A percentile compares a stretch with the other conserved stretches of the same genome.
These are phyloP conservation scores for Alectoris magna DNA, from an alignment of 2,797 vertebrate species.

Conservation along the genomic window DNA sequence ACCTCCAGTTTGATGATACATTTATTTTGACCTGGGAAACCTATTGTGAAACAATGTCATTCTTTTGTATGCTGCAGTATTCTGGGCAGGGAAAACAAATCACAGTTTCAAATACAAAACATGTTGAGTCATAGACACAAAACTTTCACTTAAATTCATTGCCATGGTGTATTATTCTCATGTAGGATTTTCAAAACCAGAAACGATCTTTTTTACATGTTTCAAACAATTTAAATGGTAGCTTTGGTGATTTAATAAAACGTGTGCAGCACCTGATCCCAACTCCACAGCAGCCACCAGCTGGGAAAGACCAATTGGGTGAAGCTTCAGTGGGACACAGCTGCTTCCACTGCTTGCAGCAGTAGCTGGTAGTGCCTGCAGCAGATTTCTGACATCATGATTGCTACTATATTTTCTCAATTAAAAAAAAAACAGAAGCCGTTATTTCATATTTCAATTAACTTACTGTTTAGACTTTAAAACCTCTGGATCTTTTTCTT, in stretches of 20 bases:
- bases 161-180: neutral
- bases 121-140: neutral
- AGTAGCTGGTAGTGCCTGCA: neutral
- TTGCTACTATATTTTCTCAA: neutral
- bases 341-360: neutral
- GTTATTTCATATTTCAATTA: conserved; percentile 44
- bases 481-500: neutral
- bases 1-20: neutral
- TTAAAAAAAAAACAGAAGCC: neutral
- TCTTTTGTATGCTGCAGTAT: neutral
- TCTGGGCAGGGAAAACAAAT: neutral
- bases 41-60: neutral
- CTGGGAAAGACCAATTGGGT: neutral
- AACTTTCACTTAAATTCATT: neutral
- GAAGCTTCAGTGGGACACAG: neutral
- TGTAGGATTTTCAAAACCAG: neutral
- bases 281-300: neutral
- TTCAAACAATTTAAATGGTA: neutral
- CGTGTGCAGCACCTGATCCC: neutral
- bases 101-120: neutral
- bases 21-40: neutral
- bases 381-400: neutral
- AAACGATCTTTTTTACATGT: neutral
- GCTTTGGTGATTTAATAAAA: neutral
- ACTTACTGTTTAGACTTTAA: neutral